These are phyloP conservation scores for Podargus strigoides DNA, from an alignment of 2,797 vertebrate species.

Conservation along the genomic window DNA sequence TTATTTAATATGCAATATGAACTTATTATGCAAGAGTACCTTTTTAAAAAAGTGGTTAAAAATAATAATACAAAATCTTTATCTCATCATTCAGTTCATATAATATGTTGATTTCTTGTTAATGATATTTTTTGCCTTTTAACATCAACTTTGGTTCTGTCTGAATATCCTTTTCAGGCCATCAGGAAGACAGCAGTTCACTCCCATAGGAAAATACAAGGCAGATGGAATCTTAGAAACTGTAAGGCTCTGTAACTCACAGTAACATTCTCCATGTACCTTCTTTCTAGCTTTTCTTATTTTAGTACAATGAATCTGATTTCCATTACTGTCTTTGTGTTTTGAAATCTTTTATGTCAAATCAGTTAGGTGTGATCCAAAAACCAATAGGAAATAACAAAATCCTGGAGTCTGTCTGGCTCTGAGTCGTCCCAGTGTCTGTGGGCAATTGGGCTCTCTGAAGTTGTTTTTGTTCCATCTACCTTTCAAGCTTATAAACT, in stretches of 20 bases:
- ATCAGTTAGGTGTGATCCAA: neutral
- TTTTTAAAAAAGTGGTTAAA: neutral
- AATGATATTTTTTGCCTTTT: neutral
- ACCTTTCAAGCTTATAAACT: neutral
- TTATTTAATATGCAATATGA: neutral
- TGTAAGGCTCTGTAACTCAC: constrained; percentile 65
- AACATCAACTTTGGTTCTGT: neutral
- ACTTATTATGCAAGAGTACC: neutral
- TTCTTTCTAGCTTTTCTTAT: neutral
- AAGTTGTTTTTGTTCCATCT: neutral
- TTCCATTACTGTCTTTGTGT: neutral
- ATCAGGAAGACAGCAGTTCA: constrained; percentile 77
- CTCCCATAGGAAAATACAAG: constrained; percentile 80
- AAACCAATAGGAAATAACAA: neutral
- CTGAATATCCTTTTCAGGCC: constrained; percentile 67
- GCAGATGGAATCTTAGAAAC: constrained; percentile 81
- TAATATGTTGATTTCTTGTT: neutral
- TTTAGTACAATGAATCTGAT: neutral
- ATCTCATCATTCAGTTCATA: neutral
- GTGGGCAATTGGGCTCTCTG: neutral
- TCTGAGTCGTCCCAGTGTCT: neutral
- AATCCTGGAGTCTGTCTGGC: neutral
- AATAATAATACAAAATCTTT: neutral
- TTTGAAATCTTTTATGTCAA: neutral
- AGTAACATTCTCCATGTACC: neutral